phyloP scores from a whole-genome alignment of 2,797 vertebrate species.

The Phyllotis vaccarum region DNA sequence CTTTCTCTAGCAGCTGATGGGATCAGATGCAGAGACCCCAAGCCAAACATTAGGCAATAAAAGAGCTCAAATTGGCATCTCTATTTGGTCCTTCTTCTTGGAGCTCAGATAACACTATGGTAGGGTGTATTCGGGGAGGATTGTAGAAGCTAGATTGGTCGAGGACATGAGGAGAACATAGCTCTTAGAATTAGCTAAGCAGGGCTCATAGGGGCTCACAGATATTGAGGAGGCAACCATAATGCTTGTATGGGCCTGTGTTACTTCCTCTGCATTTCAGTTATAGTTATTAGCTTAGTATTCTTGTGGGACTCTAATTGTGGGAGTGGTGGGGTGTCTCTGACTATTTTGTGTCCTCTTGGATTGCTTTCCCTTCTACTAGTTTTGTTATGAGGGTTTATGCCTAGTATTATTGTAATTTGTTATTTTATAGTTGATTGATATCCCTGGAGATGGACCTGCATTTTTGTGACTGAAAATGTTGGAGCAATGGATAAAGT shows the following conservation, averaged over 20 bases:
- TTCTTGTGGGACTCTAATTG: not conserved
- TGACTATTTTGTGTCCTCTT: not conserved
- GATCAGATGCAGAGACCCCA: not conserved
- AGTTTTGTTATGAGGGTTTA: not conserved
- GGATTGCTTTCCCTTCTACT: not conserved
- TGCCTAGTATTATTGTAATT: not conserved
- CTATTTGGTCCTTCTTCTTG: not conserved
- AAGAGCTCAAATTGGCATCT: not conserved
- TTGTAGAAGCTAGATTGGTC: not conserved
- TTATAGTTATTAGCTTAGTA: not conserved
- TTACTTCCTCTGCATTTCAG: not conserved
- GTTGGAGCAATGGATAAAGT: not conserved
- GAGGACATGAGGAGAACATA: not conserved
- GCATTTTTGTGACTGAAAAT: not conserved
- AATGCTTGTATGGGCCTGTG: not conserved
- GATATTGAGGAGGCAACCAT: not conserved
- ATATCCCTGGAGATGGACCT: not conserved
- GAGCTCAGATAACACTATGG: not conserved
- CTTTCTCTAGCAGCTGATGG: no score
- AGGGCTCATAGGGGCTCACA: not conserved
- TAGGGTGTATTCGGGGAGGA: not conserved
- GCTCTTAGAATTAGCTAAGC: not conserved
- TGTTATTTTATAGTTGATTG: not conserved
- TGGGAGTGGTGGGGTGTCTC: not conserved
- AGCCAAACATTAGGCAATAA: not conserved